These are phyloP conservation scores for Melanotaenia boesemani DNA, from an alignment of 2,797 vertebrate genomes.

Conservation along the genomic window DNA sequence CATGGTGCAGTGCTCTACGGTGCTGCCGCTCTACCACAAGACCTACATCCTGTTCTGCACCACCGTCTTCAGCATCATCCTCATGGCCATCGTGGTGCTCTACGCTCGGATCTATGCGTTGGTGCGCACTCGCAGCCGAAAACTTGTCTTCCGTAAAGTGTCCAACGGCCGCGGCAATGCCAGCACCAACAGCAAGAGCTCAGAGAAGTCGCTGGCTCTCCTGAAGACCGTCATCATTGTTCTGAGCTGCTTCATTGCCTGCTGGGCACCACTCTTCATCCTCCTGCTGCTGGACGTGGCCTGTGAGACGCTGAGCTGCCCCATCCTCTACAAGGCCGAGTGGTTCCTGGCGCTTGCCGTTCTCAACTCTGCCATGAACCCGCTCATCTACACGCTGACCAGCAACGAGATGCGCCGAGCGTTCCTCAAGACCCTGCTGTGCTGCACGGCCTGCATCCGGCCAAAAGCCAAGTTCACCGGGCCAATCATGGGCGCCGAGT, in stretches of 20 bases:
- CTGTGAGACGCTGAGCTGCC: constrained; percentile 88
- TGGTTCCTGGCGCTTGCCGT: constrained; percentile 97
- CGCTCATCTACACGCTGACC: constrained; percentile 96
- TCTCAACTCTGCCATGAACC: constrained; percentile 97
- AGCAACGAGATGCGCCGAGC: constrained; percentile 98
- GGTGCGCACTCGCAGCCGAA: constrained; percentile 93
- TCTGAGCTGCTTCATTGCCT: constrained; percentile 95
- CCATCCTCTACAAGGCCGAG: constrained; percentile 92
- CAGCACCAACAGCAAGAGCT: constrained; percentile 89
- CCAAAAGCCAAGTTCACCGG: constrained; percentile 86
- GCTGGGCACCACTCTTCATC: constrained; percentile 97
- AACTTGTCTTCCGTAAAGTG: constrained; percentile 92
- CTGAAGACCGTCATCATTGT: constrained; percentile 98
- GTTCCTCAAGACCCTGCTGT: constrained; percentile 92
- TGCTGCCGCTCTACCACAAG: constrained; percentile 97
- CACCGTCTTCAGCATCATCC: constrained; percentile 92
- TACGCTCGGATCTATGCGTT: constrained; percentile 95
- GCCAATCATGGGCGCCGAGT: constrained; percentile 92
- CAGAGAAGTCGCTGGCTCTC: constrained; percentile 94
- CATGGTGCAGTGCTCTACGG: constrained; percentile 90
- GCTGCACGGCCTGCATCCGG: constrained; percentile 86
- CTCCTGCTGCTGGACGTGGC: constrained; percentile 94
- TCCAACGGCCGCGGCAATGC: constrained; percentile 86
- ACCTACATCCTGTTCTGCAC: constrained; percentile 99
- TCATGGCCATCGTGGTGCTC: constrained; percentile 93